Base-by-base conservation (phyloP, 2,797 vertebrate species). In the Lithobates pipiens region DNA sequence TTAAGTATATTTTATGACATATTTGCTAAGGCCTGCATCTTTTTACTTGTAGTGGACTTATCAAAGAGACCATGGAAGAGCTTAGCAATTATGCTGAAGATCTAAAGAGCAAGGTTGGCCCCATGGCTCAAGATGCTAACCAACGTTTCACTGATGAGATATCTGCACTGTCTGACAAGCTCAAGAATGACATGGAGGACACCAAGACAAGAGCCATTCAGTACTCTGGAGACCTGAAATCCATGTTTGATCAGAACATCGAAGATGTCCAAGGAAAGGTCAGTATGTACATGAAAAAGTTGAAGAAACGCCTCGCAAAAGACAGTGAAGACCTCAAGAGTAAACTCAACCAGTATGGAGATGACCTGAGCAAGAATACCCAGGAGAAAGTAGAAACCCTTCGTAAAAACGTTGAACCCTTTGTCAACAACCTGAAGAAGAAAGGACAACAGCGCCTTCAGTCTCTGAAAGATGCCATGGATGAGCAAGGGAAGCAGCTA, bases 241-340 rank as follows among this genome's bases (percentile, higher is more conserved):
- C 89, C 85, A 95, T 92, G 85, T 89, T 96, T 75, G 93, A 95
- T 87, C 88, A 89, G 69, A 94, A 93, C 70, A 85, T 96, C 57
- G 87, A 90, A 89, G 88, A 93, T 10, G 94, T 96, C 89, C 92
- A 95, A 79, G 85, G 89, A 5, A 93, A 89, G 0, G 87, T 95
- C 57, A 83, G 85, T 0, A 95, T 94, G 16, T 84, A 88, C 88
- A 85, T 77, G 89, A 92, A 94, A 84, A 92, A 93, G 88, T 76
- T 96, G 88, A 95, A 87, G 92, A 95, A 96, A 15, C 94, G 95
- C n/a, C 91, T 96, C 88, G 76, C 76, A 90, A 95, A 95, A 83
- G 95, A 96, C 90, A 91, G 92, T 0, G 92, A 95, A 44, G 92
- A 95, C 90, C 95, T 96, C 82, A 91, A 88, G 89, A 92, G 94